Conservation (phyloP, 2,113 vertebrate genomes). For the Calyptomena viridis region DNA sequence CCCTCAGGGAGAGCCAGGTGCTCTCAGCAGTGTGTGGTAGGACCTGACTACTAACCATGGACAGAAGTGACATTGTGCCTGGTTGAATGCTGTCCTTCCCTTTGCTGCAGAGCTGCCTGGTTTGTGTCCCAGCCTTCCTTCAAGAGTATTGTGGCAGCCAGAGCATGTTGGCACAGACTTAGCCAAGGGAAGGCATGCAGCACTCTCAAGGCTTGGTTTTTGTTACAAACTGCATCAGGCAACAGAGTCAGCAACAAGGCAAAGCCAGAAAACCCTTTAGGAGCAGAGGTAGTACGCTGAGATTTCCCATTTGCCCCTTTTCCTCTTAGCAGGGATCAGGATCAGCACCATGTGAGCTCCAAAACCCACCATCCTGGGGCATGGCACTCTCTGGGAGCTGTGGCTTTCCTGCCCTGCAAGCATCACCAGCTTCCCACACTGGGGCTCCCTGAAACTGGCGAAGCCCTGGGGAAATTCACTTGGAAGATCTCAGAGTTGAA, state of each 20-base stretch:
- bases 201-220: not conserved
- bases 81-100: not conserved
- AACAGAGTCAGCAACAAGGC: not conserved
- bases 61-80: not conserved
- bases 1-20: not conserved
- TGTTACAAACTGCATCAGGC: not conserved
- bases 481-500: not conserved
- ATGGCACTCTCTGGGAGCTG: not conserved
- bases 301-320: not conserved
- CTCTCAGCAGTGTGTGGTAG: not conserved
- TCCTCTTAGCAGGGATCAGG: not conserved
- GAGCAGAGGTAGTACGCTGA: not conserved
- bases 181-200: not conserved
- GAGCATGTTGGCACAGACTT: not conserved
- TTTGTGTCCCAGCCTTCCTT: not conserved
- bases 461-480: not conserved
- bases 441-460: not conserved
- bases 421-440: rapidly evolving
- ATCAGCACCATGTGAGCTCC: not conserved
- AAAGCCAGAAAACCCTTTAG: not conserved
- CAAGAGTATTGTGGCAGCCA: not conserved
- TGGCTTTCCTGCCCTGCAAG: rapidly evolving
- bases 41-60: not conserved
- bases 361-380: not conserved
- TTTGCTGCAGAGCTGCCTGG: not conserved